These are phyloP conservation scores for Thyatira batis DNA, from an alignment of 2,888 invertebrate genomes.

Conservation along the genomic window DNA sequence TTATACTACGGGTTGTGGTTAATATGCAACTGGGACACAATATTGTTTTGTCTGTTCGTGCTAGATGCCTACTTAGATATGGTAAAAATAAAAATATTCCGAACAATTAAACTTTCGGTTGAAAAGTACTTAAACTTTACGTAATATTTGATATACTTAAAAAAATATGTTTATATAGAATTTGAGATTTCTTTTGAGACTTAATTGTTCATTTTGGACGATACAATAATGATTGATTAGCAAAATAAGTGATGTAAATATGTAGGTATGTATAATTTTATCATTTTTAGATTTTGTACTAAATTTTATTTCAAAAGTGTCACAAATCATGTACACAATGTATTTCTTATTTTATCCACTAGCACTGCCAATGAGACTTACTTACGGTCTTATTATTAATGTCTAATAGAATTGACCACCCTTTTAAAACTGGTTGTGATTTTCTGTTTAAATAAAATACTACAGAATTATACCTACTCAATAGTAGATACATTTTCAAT, in stretches of 20 bases:
- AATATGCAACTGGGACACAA: background rate
- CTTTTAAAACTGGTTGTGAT: constrained; percentile 71
- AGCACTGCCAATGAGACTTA: constrained; percentile 48
- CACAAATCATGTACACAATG: constrained; percentile 22
- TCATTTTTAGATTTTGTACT: constrained; percentile 54
- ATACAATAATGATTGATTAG: background rate
- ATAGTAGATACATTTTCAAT: constrained; percentile 41
- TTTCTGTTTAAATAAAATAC: constrained; percentile 39
- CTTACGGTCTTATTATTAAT: background rate
- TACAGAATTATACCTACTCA: constrained; percentile 40
- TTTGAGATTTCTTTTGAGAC: background rate
- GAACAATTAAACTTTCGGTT: constrained; percentile 19
- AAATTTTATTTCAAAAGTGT: constrained; percentile 38
- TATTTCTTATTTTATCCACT: constrained; percentile 24
- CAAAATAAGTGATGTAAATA: constrained; percentile 32
- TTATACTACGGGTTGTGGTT: background rate
- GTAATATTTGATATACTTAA: background rate
- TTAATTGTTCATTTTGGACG: background rate
- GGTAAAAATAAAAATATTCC: constrained; percentile 8
- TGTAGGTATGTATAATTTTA: constrained; percentile 42
- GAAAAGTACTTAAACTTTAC: constrained; percentile 29
- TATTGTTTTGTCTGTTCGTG: background rate
- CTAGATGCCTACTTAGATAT: constrained; percentile 14
- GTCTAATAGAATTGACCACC: constrained; percentile 41
- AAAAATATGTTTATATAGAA: too few relatives aligned